These are phyloP conservation scores for Peromyscus maniculatus DNA, from an alignment of 2,113 vertebrate species.

Conservation along the genomic window DNA sequence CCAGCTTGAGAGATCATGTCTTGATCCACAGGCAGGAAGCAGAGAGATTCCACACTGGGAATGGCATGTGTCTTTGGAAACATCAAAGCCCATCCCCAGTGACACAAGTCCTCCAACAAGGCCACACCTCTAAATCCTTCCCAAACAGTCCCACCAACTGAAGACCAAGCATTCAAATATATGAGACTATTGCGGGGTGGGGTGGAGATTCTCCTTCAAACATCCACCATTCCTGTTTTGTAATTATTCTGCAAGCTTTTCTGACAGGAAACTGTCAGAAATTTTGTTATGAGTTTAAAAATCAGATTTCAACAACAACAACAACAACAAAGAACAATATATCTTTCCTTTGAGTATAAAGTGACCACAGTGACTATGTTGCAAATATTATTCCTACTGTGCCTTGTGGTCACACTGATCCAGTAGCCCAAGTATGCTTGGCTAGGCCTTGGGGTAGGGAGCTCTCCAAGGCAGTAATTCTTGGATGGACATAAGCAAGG, in stretches of 20 bases:
- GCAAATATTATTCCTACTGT: neutral
- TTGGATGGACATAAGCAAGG: neutral
- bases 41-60: neutral
- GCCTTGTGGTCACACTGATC: neutral
- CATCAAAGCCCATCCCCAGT: neutral
- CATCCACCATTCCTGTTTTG: neutral
- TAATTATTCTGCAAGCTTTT: slow-evolving; percentile 69
- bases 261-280: slow-evolving; percentile 53
- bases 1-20: neutral
- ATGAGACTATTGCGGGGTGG: neutral
- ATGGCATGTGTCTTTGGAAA: neutral
- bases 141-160: neutral
- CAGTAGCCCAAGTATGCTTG: neutral
- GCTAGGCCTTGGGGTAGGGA: neutral
- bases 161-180: neutral
- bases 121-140: neutral
- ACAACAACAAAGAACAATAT: neutral
- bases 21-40: neutral
- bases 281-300: slow-evolving; percentile 43
- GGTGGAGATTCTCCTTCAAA: neutral
- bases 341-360: neutral
- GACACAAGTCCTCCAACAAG: neutral
- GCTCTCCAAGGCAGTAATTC: neutral
- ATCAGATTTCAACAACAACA: neutral
- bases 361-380: neutral